Conservation (phyloP, 2,797 vertebrate species). For the Gymnopithys bicolor region DNA sequence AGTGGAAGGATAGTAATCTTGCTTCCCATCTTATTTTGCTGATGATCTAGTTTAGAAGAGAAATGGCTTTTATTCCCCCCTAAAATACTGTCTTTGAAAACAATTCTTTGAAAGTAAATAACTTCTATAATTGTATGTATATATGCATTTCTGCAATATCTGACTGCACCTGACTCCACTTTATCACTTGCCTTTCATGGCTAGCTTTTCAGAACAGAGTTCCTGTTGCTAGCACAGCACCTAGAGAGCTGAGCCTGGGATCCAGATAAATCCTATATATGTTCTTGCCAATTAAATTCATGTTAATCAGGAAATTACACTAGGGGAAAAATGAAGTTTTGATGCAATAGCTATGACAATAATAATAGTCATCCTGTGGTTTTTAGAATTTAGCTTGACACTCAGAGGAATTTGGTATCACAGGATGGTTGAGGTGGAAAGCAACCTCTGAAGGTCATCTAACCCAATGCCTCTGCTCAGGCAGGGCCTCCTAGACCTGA, state of each 20-base stretch:
- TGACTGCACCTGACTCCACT: not conserved
- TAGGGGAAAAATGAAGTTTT: not conserved
- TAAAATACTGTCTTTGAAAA: not conserved
- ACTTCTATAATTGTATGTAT: not conserved
- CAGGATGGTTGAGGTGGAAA: not conserved
- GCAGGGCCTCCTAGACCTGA: rapidly evolving
- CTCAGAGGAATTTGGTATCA: not conserved
- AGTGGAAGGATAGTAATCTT: not conserved
- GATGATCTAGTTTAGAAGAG: not conserved
- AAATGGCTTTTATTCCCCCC: not conserved
- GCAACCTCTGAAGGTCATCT: not conserved
- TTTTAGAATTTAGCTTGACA: not conserved
- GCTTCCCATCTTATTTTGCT: not conserved
- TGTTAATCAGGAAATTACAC: not conserved
- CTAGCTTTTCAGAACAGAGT: not conserved
- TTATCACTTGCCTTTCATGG: not conserved
- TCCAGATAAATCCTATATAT: not conserved
- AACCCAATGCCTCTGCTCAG: not conserved
- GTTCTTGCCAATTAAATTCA: not conserved
- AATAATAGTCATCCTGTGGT: not conserved
- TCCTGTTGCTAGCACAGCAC: not conserved
- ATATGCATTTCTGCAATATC: not conserved
- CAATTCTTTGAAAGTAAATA: not conserved
- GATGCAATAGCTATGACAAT: not conserved
- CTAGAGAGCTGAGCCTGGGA: not conserved